Percentiles rank a stretch among this genome's conserved stretches.
These are phyloP conservation scores for Lepidurus couesii DNA, from an alignment of 1,140 invertebrate genomes.

Conservation along the genomic window DNA sequence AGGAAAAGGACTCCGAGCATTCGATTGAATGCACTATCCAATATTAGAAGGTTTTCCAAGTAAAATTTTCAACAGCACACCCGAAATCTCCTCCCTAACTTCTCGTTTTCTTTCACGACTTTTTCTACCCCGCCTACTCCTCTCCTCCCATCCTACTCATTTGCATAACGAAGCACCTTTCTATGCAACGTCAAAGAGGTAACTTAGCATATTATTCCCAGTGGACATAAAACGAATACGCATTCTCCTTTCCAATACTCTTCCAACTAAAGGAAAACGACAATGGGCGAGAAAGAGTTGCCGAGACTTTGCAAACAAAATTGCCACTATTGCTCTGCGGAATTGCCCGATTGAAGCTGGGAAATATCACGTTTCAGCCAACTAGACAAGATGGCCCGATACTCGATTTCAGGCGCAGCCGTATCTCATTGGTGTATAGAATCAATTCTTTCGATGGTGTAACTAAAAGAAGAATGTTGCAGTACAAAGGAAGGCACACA, in stretches of 20 bases:
- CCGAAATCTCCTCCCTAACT: neutral
- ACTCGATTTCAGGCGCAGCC: neutral
- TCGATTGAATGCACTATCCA: constrained; percentile 19
- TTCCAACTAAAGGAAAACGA: neutral
- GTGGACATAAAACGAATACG: neutral
- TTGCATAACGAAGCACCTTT: constrained; percentile 22
- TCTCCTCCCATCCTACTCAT: neutral
- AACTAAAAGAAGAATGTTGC: neutral
- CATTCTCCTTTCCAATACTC: neutral
- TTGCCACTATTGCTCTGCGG: neutral
- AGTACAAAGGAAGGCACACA: neutral
- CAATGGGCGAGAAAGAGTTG: neutral
- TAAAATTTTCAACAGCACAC: neutral
- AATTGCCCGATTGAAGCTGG: neutral
- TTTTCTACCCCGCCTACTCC: constrained; percentile 8
- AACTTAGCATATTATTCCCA: constrained; percentile 20
- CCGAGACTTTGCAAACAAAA: constrained; percentile 1
- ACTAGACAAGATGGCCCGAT: neutral
- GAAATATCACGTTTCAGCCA: neutral
- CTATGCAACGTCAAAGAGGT: constrained; percentile 19
- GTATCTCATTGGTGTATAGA: neutral
- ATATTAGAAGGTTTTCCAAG: constrained; percentile 3
- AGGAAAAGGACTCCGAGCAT: neutral
- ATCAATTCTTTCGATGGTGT: neutral
- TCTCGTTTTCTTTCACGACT: neutral